Evolutionary conservation across 2,888 invertebrate genomes (phyloP).

Genomic region (Drosophila multiciliata): DNA sequence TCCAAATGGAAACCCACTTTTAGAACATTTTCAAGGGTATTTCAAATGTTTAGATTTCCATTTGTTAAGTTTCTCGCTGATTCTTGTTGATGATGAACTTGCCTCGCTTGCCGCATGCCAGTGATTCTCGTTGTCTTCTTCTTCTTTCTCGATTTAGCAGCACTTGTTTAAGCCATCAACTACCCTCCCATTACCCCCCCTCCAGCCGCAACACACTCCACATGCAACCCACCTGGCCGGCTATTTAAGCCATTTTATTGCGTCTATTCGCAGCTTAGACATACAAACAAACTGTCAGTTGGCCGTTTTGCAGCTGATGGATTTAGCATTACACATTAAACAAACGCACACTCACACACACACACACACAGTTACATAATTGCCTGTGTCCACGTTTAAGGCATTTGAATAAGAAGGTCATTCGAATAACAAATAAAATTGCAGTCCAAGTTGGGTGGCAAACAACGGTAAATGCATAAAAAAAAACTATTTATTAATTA

Average conservation of each 20-base stretch:
- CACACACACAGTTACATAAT: slow-evolving; percentile 5
- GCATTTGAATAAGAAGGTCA: slow-evolving; percentile 56
- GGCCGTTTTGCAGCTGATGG: slow-evolving; percentile 69
- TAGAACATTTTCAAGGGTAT: neutral
- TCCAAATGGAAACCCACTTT: neutral
- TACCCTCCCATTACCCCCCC: neutral
- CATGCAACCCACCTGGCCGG: slow-evolving; percentile 4
- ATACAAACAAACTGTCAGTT: slow-evolving; percentile 77
- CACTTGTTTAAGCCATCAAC: slow-evolving; percentile 38
- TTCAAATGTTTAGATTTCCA: neutral
- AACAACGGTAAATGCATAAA: neutral
- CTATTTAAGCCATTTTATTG: slow-evolving; percentile 22
- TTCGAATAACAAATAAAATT: slow-evolving; percentile 3
- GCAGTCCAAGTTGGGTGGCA: neutral
- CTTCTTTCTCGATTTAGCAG: slow-evolving; percentile 28
- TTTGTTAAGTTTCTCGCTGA: neutral
- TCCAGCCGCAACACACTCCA: neutral
- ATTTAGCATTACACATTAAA: slow-evolving; percentile 61
- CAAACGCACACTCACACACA: neutral
- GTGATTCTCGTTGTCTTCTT: slow-evolving; percentile 16
- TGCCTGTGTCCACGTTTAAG: slow-evolving; percentile 37
- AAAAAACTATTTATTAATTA: neutral
- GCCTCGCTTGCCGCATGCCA: slow-evolving; percentile 57
- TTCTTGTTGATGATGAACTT: slow-evolving; percentile 9
- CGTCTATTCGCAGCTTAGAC: slow-evolving; percentile 44